Evolutionary conservation across 2,113 vertebrate genomes (phyloP), one percentile per base, ranked within the genome.

Genomic region (Crotophaga sulcirostris): DNA sequence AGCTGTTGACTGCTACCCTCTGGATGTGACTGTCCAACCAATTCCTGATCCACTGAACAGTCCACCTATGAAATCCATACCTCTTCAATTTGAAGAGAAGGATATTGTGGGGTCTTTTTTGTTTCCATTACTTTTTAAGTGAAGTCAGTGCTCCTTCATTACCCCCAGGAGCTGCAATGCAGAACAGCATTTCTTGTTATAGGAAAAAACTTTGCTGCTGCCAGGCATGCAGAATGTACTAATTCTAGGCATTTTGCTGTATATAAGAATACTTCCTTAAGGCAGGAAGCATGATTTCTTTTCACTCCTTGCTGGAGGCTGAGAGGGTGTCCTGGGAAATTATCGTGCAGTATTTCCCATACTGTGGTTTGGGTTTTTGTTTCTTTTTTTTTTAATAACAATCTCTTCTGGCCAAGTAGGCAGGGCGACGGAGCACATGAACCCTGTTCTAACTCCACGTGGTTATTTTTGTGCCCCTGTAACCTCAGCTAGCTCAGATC

Each of bases 401-500:
- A 55, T 74, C 1, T 2, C 59, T 87, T 92, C 72, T 84, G 66
- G 75, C 66, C 93, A 89, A 78, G 64, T 12, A 67, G 79, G 68
- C 83, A 77, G 75, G 42, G 54, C 16, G 2, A 0, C 15, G n/a
- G n/a, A 86, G 67, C 68, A 58, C 72, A 54, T 6, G 1, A 93
- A 55, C 25, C 25, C 72, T 67, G 23, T 28, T 52, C 74, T 84
- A 78, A 87, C 74, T 93, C 44, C 3, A 15, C 76, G 40, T 29
- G 31, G 55, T 84, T 94, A 92, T 92, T 95, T 97, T 94, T 94
- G 67, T 31, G 64, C 63, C 36, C n/a, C 44, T 84, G 72, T 93
- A 92, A 94, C 82, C 75, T 88, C 94, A 95, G 70, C 85, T 85
- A 74, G 76, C 72, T 54, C 60, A 23, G 68, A 74, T 90, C 68